Base-by-base conservation (phyloP, 2,888 invertebrate species). In the Venustoraphidia nigricollis region DNA sequence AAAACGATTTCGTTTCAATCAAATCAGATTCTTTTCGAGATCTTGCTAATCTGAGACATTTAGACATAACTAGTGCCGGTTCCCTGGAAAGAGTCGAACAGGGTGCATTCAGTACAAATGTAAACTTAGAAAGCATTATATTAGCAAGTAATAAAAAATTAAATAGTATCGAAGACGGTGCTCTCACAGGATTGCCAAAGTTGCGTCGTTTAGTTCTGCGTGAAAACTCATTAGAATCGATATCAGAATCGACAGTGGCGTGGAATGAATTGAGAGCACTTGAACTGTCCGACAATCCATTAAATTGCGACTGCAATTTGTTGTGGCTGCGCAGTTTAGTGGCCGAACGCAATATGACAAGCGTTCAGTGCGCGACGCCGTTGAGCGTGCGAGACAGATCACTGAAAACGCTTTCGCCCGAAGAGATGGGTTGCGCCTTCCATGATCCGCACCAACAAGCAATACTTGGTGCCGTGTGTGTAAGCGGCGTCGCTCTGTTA, bases 221-320 rank as follows among this genome's bases (percentile, higher is more conserved):
- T 57, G 88, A 88, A 59, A 90, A 90, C 63, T 83, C 82, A 3
- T 76, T 90, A 55, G 72, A 75, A 50, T 77, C 78, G 5, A 70
- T 91, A 51, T 76, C 83, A n/a, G 89, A 90, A 64, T 78, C 82
- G 0, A 75, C 87, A 44, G 81, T 87, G 38, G 78, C 85, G 27
- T 90, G 88, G 75, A 79, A 77, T 54, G 88, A 87, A 59, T 66
- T 90, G 36, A 75, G 79, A 44, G 76, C 77, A 13, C 64, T 91
- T 13, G 89, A 89, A 60, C 70, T 91, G 37, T 81, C 84, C 3
- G 88, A 89, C 59, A 90, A 90, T 60, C 88, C 88, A 1, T 71
- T 91, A 45, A 71, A 77, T 50, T 91, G 91, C 63, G 83, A 84
- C 60, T 91, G 91, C 60, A 78, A 80, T 51, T 65, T 90, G 35